Base-by-base conservation (phyloP, 2,797 vertebrate species). In the Melanotaenia parkinsoni region DNA sequence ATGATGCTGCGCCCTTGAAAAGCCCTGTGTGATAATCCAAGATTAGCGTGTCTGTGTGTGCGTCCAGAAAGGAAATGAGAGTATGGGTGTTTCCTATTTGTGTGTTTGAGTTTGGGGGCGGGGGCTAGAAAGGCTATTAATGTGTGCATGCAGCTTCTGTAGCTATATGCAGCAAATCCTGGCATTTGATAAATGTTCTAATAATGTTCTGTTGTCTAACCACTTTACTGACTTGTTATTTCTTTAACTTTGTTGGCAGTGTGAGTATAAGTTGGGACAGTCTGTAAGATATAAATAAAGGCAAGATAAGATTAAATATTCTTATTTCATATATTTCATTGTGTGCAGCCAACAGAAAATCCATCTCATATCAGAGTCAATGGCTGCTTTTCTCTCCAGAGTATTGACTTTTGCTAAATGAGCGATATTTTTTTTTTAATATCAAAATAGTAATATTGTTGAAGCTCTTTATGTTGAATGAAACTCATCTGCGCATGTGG, bases 1-100 rank as follows among this genome's bases (percentile, higher is more conserved):
- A 91, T 84, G 76, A 82, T 86, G 83, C 76, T 72, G 66, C 86
- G 91, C 75, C 90, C 86, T 92, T 91, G 81, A 87, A 91, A 91
- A 86, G 81, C 83, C 79, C 76, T 67, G 79, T 20, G 79, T 86
- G 77, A 84, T 91, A 91, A 93, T 92, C 89, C 81, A 89, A 87
- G 91, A 91, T 91, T 87, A 90, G 86, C 75, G 78, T 79, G 80
- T 84, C 45, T 70, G 37, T 63, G 66, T 81, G 56, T 68, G 57
- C 60, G 24, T 78, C 30, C 50, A 38, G 43, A 76, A 63, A 59
- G 38, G 37, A 74, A 83, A 83, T 78, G 72, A 72, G 26, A 32
- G 59, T 70, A 77, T 61, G 62, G 33, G n/a, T 57, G 14, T 38
- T 50, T 65, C 70, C 68, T 79, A 12, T 80, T 75, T 82, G 67